phyloP scores from a whole-genome alignment of 2,888 invertebrate species.

The Papilio elwesi region DNA sequence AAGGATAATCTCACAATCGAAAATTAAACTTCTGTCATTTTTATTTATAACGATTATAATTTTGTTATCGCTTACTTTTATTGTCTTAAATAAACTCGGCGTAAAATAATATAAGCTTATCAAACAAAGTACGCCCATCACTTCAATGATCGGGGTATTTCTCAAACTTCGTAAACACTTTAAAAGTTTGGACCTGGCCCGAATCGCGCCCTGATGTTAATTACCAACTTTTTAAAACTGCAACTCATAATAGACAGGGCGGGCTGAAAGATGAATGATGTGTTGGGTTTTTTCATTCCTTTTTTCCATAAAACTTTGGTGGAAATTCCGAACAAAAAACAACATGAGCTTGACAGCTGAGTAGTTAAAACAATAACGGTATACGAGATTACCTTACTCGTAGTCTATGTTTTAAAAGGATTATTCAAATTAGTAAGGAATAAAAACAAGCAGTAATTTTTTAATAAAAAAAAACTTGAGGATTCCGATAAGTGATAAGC shows the following conservation, averaged over 20 bases:
- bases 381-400: conserved; percentile 44
- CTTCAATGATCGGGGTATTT: conserved; percentile 79
- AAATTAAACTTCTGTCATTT: not conserved
- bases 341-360: conserved; percentile 60
- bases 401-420: conserved; percentile 55
- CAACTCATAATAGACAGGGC: conserved; percentile 82
- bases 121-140: conserved; percentile 54
- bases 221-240: conserved; percentile 81
- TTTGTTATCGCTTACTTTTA: conserved; percentile 2
- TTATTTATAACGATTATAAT: not conserved
- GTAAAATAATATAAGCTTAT: conserved; percentile 50
- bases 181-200: conserved; percentile 73
- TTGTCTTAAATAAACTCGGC: conserved; percentile 24
- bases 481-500: too few species aligned
- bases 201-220: conserved; percentile 75
- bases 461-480: too few species aligned
- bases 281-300: conserved; percentile 65
- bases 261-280: conserved; percentile 80
- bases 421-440: conserved; percentile 51
- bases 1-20: not conserved
- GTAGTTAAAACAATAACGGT: conserved; percentile 51
- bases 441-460: not conserved
- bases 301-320: conserved; percentile 57
- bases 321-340: conserved; percentile 58
- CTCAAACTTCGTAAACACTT: conserved; percentile 75